phyloP scores from a whole-genome alignment of 2,888 invertebrate species.

The Ochropacha duplaris region DNA sequence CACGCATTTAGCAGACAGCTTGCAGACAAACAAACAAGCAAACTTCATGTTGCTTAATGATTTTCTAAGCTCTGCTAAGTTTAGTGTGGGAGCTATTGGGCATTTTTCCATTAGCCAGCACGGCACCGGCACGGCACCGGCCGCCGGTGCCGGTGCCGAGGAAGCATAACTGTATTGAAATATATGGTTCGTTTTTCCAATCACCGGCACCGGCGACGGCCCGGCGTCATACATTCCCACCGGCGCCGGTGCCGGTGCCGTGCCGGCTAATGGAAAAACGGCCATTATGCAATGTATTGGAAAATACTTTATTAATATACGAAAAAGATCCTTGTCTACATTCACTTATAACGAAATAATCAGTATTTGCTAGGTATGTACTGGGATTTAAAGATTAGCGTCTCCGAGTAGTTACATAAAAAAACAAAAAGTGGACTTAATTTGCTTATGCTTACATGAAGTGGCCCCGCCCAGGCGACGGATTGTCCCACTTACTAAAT shows the following conservation, averaged over 20 bases:
- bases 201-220: no score
- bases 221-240: no score
- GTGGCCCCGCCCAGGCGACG: slow-evolving; percentile 27
- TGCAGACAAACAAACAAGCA: slow-evolving; percentile 61
- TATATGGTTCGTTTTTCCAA: no score
- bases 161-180: no score
- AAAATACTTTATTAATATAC: not conserved
- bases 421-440: slow-evolving; percentile 26
- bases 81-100: slow-evolving; percentile 25
- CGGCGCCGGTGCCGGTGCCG: no score
- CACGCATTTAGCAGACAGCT: slow-evolving; percentile 59
- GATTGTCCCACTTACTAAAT: slow-evolving; percentile 75
- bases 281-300: slow-evolving; percentile 13
- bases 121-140: no score
- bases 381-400: slow-evolving; percentile 36
- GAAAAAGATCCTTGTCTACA: no score
- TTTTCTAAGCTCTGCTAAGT: slow-evolving; percentile 23
- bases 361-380: slow-evolving; percentile 28
- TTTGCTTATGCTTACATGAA: slow-evolving; percentile 38
- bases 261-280: no score
- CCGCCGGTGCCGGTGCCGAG: no score
- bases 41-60: slow-evolving; percentile 27
- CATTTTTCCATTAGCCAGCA: no score
- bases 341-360: not conserved
- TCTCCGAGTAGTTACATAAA: slow-evolving; percentile 27